Base-by-base conservation (phyloP, 2,888 invertebrate genomes). In the Scelioninae gen. 2 region DNA sequence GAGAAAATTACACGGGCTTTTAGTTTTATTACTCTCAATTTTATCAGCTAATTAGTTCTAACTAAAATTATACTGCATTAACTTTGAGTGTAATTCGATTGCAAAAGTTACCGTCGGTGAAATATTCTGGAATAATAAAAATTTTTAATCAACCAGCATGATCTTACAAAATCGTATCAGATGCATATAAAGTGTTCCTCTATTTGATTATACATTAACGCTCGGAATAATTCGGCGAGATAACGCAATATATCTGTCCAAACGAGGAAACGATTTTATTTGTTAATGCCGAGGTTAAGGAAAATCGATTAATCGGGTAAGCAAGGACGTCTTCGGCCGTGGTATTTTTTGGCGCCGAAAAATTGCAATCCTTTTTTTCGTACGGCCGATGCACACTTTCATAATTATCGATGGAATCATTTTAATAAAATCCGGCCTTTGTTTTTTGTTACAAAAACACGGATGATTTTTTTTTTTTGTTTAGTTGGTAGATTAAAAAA, bases 21-120 rank as follows among this genome's bases (percentile, higher is more conserved):
- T 53, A 71, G 46, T 58, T 64, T 65, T 64, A 64, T 63, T 65
- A 46, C 52, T 35, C 13, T 45, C 39, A 65, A 65, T 71, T 71
- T 71, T 58, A 53, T 53, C 52, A 37, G 50, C 46, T 65, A 65
- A 65, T 71, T 58, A 71, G 31, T 37, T 71, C 45, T 22, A 65
- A 52, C 45, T 50, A 46, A 60, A 65, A 71, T 58, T 60, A 60
- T 33, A 60, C 33, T 53, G 13, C 64, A 65, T 39, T 50, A 58
- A 60, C 71, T 71, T 50, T 58, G 37, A 31, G 48, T 60, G 45
- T 60, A 64, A 71, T 60, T 60, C 52, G 52, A 64, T 57, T 71
- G 25, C 11, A 37, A 37, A 50, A 52, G 57, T 43, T 18, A 9
- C 50, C 50, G 9, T 53, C 31, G 11, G 6, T 57, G 39, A 46